A percentile compares a stretch with the other conserved stretches of the same genome.
phyloP scores from a whole-genome alignment of 2,888 invertebrate species.

The Stenotaenia linearis region DNA sequence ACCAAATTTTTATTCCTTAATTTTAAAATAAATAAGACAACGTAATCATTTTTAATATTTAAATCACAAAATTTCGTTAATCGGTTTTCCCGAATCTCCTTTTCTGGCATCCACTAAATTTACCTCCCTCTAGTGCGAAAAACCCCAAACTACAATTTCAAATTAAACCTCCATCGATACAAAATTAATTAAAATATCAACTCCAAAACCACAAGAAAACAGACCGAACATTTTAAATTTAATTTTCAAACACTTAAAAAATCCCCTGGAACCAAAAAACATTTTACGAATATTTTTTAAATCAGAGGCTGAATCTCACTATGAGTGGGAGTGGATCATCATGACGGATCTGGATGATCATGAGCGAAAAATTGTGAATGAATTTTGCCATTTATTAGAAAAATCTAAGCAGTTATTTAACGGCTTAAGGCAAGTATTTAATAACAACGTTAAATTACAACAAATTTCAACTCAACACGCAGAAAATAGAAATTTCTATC shows the following conservation, averaged over 20 bases:
- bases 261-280: not conserved
- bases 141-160: not conserved
- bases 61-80: too few relatives aligned
- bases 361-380: constrained; percentile 85
- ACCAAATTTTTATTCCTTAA: too few relatives aligned
- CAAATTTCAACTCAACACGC: not conserved
- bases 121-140: not conserved
- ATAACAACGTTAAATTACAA: not conserved
- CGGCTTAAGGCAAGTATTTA: constrained; percentile 67
- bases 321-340: constrained; percentile 37
- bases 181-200: not conserved
- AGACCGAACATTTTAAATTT: not conserved
- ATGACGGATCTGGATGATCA: constrained; percentile 75
- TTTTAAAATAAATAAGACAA: too few relatives aligned
- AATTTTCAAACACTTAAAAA: not conserved
- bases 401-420: constrained; percentile 97
- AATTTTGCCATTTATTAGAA: constrained; percentile 92
- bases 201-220: not conserved
- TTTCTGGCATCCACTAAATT: not conserved
- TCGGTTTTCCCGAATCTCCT: too few relatives aligned
- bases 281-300: not conserved
- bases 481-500: not conserved
- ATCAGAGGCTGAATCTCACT: not conserved
- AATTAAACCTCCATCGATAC: not conserved
- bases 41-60: too few relatives aligned